Percentiles rank a stretch among this genome's conserved stretches.
phyloP scores from a whole-genome alignment of 2,797 vertebrate genomes.

The Tragelaphus eurycerus region DNA sequence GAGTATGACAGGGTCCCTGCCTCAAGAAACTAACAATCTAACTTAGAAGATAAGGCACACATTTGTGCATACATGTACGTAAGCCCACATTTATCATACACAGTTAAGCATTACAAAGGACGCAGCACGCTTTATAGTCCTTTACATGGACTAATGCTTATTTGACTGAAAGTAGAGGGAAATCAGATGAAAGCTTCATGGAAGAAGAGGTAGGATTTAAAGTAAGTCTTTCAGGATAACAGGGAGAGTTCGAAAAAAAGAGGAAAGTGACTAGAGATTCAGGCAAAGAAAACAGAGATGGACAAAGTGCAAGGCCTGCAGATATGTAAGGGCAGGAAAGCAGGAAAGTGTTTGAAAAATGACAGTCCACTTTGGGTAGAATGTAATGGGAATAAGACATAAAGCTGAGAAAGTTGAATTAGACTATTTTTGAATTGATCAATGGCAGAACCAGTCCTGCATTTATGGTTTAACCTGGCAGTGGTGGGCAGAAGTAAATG shows the following conservation, averaged over 20 bases:
- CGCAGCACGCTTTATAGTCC: background rate
- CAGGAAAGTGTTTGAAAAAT: background rate
- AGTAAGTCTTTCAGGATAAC: background rate
- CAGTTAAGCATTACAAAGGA: background rate
- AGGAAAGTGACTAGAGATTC: constrained; percentile 17
- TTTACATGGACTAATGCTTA: background rate
- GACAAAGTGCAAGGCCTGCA: background rate
- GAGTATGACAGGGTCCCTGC: background rate
- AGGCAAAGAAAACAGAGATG: background rate
- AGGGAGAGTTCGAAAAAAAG: constrained; percentile 9
- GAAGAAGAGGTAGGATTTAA: constrained; percentile 6
- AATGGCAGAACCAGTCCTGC: background rate
- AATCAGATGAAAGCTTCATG: background rate
- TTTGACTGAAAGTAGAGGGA: background rate
- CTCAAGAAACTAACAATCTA: background rate
- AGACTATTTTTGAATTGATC: background rate
- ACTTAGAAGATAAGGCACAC: background rate
- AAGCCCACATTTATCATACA: background rate
- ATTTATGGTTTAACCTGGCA: background rate
- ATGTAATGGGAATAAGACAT: background rate
- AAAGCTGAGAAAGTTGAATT: background rate
- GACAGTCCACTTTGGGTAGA: background rate
- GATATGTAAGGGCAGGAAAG: background rate
- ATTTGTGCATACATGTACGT: background rate
- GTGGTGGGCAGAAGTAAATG: background rate